phyloP scores from a whole-genome alignment of 2,113 vertebrate genomes.

The Dipodomys merriami region DNA sequence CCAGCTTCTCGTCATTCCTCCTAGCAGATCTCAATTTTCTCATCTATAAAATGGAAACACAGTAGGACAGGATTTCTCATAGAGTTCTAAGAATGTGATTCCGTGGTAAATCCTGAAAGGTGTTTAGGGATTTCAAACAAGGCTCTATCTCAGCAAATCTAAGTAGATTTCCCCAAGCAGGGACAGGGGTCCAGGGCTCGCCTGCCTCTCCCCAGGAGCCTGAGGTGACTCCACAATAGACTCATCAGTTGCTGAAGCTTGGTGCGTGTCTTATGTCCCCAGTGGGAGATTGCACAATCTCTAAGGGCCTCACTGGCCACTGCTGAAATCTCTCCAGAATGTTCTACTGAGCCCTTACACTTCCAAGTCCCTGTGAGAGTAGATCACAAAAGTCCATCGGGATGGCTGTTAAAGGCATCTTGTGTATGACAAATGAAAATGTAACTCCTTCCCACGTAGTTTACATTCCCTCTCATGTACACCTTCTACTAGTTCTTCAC shows the following conservation, averaged over 20 bases:
- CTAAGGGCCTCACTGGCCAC: background rate
- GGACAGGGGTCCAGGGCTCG: background rate
- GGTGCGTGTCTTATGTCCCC: background rate
- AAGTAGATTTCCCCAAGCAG: accelerated
- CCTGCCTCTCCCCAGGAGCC: accelerated
- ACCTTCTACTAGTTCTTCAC: background rate
- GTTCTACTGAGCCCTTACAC: background rate
- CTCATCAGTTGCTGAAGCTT: background rate
- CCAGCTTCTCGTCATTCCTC: background rate
- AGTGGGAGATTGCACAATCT: background rate
- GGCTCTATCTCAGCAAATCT: background rate
- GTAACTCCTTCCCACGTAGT: background rate
- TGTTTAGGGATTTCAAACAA: background rate
- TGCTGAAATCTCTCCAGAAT: background rate
- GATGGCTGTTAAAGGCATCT: background rate
- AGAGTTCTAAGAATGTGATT: background rate
- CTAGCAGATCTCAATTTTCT: background rate
- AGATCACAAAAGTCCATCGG: background rate
- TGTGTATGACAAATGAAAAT: background rate
- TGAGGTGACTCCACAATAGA: accelerated
- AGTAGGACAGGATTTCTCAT: background rate
- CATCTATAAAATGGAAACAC: background rate
- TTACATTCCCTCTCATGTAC: background rate
- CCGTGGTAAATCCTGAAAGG: background rate
- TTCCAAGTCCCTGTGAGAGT: background rate